Evolutionary conservation across 2,888 invertebrate genomes (phyloP), one percentile per base, ranked within the genome.

Genomic region (Tetanocera ferruginea): DNA sequence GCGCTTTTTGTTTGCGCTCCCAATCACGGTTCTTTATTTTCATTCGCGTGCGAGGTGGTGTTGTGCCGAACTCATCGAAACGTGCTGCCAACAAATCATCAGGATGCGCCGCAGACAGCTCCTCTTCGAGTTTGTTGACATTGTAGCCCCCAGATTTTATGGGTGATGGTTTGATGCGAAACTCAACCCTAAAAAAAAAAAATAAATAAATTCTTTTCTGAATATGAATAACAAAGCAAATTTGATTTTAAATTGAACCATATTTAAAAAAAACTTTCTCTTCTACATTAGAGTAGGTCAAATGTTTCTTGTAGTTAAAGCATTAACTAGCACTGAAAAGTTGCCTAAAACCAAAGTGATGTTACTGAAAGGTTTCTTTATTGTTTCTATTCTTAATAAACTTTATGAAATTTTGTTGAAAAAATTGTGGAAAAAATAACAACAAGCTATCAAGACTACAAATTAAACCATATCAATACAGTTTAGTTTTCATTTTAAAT

Each of bases 41-140:
- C 84, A 94, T 93, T 84, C 94, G 92, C 71, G 95, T 94, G 81
- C 95, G 91, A 0, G 95, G 95, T n/a, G 95, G 95, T 64, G 95
- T 95, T 86, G 92, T 93, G 74, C 95, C 94, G 82, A 94, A 94
- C 80, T 93, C 91, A 84, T 95, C 95, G 84, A 91, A 92, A 79
- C 91, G 90, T 75, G 89, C 87, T 23, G 87, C 88, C 71, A 90
- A 90, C 80, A 91, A 91, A 78, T 93, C 90, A 67, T 89, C 89
- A 14, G 88, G 85, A 79, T 87, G 85, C 78, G 85, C 57, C 31
- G 80, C 31, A 17, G 76, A 25, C 71, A 80, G 80, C 19, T 89
- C 89, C 43, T 89, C 88, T 31, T 88, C 87, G 14, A 80, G 72
- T 6, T 80, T 81, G 9, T 76, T 81, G 23, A 80, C 80, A 52